These are phyloP conservation scores for Ormyrus thymus DNA, from an alignment of 2,888 invertebrate species.

Conservation along the genomic window DNA sequence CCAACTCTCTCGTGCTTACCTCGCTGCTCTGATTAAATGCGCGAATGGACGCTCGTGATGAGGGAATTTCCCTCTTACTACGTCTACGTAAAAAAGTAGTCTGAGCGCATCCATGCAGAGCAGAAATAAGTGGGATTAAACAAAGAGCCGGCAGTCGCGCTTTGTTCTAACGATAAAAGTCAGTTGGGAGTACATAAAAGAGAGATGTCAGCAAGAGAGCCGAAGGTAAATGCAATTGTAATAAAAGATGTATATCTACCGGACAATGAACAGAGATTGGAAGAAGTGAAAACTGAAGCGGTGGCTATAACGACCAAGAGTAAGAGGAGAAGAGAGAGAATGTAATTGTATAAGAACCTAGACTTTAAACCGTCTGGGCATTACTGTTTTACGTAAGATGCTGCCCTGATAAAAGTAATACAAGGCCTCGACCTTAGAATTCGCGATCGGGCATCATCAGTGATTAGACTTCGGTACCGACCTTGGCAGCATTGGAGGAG, in stretches of 20 bases:
- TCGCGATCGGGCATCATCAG: slow-evolving; percentile 25
- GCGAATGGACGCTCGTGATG: slow-evolving; percentile 45
- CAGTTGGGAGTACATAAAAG: background rate
- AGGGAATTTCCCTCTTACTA: slow-evolving; percentile 15
- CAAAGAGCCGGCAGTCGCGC: slow-evolving; percentile 12
- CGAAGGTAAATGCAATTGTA: slow-evolving; percentile 1
- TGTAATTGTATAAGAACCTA: slow-evolving; percentile 23
- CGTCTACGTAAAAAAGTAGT: slow-evolving; percentile 25
- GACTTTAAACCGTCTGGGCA: slow-evolving; percentile 22
- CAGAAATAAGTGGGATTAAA: slow-evolving; percentile 4
- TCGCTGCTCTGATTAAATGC: slow-evolving; percentile 53
- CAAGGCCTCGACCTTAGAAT: slow-evolving; percentile 40
- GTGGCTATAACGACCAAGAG: slow-evolving; percentile 32
- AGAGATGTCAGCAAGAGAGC: background rate
- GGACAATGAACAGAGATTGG: background rate
- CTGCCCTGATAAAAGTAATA: slow-evolving; percentile 24
- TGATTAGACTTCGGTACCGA: slow-evolving; percentile 73
- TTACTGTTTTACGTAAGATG: slow-evolving; percentile 14
- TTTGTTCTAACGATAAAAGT: slow-evolving; percentile 11
- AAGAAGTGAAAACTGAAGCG: slow-evolving; percentile 36
- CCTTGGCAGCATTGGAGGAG: slow-evolving; percentile 98
- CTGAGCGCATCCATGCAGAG: slow-evolving; percentile 38
- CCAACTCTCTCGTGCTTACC: background rate
- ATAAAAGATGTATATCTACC: slow-evolving; percentile 25
- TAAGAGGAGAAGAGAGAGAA: slow-evolving; percentile 8